Percentiles rank a stretch among this genome's conserved stretches.
Conservation (phyloP, 2,888 invertebrate genomes). For the Pteria penguin region DNA sequence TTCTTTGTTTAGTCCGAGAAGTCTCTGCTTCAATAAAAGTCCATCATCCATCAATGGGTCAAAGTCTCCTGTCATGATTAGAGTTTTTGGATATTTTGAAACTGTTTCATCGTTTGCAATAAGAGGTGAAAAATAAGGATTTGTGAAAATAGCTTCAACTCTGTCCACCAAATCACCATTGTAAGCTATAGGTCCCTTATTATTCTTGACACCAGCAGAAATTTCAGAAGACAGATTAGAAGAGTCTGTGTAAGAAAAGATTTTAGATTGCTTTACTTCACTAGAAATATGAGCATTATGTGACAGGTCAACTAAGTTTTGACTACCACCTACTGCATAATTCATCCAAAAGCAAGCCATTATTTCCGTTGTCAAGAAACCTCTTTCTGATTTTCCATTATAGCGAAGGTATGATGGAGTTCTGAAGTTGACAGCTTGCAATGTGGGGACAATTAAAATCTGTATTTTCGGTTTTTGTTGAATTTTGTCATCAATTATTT, state of each 20-base stretch:
- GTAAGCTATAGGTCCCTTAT: not conserved
- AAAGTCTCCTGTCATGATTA: not conserved
- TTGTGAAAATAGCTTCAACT: not conserved
- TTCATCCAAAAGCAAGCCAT: constrained; percentile 52
- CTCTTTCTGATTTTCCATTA: constrained; percentile 29
- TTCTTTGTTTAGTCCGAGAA: not conserved
- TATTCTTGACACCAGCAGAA: not conserved
- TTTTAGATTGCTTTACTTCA: constrained; percentile 66
- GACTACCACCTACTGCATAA: constrained; percentile 50
- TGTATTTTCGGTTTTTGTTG: constrained; percentile 48
- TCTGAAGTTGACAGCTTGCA: constrained; percentile 73
- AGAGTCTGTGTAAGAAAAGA: not conserved
- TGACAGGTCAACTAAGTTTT: constrained; percentile 14
- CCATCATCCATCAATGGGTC: not conserved
- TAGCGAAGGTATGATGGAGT: constrained; percentile 58
- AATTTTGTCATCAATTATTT: not conserved
- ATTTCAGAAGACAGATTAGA: not conserved
- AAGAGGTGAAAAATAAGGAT: not conserved
- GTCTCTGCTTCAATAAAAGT: not conserved
- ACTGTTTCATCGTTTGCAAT: not conserved
- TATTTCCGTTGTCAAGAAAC: constrained; percentile 38
- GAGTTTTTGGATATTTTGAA: not conserved
- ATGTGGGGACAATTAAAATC: constrained; percentile 52
- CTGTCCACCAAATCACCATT: not conserved
- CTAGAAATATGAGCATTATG: constrained; percentile 40